Conservation (phyloP, 2,797 vertebrate genomes). For the Phrynocephalus forsythii region DNA sequence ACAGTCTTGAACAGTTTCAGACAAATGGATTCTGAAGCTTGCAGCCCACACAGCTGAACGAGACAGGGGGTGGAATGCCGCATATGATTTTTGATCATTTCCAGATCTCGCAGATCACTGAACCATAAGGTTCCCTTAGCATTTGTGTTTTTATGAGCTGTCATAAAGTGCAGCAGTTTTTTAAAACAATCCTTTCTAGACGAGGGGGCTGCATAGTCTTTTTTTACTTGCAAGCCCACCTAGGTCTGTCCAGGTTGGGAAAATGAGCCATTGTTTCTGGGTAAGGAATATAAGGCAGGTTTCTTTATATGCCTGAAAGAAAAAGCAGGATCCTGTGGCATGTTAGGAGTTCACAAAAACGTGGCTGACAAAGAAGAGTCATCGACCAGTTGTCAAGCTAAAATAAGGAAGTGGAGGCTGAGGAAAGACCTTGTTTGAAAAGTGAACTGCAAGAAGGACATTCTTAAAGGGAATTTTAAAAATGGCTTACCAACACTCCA, state of each 20-base stretch:
- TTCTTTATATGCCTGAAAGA: neutral
- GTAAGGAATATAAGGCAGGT: neutral
- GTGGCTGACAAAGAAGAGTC: neutral
- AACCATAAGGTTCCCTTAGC: constrained; percentile 58
- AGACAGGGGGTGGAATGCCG: constrained; percentile 67
- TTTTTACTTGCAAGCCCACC: neutral
- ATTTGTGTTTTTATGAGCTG: constrained; percentile 32
- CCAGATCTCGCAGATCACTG: constrained; percentile 57
- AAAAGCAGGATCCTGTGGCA: neutral
- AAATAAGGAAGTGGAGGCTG: neutral
- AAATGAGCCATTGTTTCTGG: neutral
- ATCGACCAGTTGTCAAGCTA: neutral
- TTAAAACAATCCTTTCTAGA: neutral
- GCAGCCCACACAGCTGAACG: constrained; percentile 61
- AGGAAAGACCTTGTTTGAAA: neutral
- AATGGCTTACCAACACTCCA: neutral
- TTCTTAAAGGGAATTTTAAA: neutral
- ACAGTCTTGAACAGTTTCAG: constrained; percentile 52
- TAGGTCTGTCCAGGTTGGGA: neutral
- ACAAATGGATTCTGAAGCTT: constrained; percentile 66
- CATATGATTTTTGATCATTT: constrained; percentile 62
- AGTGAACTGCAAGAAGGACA: neutral
- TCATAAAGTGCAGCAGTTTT: neutral
- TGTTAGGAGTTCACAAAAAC: too few relatives aligned
- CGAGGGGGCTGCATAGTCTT: neutral